These are phyloP conservation scores for Eolophus roseicapilla DNA, from an alignment of 2,113 vertebrate species.

Conservation along the genomic window DNA sequence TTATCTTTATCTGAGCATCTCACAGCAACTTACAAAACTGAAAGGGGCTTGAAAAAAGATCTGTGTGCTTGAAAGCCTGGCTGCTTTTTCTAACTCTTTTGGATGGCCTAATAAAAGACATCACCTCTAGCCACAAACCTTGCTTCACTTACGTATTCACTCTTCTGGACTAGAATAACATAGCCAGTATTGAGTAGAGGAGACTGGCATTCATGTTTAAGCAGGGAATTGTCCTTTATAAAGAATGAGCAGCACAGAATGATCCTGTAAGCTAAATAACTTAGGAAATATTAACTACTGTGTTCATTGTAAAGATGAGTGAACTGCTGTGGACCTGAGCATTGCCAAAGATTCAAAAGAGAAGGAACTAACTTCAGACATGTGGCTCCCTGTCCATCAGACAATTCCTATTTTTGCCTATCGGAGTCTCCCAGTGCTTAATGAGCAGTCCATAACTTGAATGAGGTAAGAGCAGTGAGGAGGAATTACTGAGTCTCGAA, in stretches of 20 bases:
- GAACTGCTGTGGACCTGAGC: not conserved
- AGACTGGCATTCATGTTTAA: not conserved
- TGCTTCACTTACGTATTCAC: not conserved
- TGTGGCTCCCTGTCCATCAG: not conserved
- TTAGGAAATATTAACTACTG: not conserved
- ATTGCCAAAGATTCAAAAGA: not conserved
- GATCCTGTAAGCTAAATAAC: not conserved
- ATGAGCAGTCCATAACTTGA: not conserved
- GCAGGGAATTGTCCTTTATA: not conserved
- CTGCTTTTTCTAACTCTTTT: not conserved
- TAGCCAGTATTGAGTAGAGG: not conserved
- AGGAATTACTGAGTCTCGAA: not conserved
- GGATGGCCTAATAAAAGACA: not conserved
- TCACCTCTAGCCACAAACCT: not conserved
- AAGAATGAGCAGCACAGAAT: not conserved
- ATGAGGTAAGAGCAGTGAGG: not conserved
- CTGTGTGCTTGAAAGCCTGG: not conserved
- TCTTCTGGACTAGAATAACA: not conserved
- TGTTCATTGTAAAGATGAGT: not conserved
- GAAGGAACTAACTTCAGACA: not conserved
- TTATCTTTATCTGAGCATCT: slow-evolving; percentile 43
- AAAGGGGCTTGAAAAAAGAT: not conserved
- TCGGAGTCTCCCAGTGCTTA: not conserved
- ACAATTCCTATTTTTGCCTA: not conserved
- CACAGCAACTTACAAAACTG: not conserved